Evolutionary conservation across 1,140 invertebrate species (phyloP), one percentile per base, ranked within the genome.

Genomic region (Drosophila nigromelanica): DNA sequence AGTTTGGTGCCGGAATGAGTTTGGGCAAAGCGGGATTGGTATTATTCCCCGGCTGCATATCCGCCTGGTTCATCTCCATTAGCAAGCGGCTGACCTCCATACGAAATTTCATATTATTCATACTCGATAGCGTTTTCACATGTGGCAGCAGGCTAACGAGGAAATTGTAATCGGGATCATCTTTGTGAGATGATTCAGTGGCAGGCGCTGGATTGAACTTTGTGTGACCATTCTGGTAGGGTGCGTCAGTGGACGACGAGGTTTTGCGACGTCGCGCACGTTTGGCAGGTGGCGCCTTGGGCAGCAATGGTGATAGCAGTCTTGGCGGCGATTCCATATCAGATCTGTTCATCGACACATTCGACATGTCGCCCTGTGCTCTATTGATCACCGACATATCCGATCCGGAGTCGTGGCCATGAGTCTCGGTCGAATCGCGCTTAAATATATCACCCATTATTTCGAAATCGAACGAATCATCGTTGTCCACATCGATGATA

Each of bases 391-490:
- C n/a, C 2, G 77, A 64, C 6, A 64, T 40, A 12, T 89, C 69
- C 4, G 79, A 81, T 0, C 66, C 59, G 6, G 81, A 78, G 11
- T 86, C 79, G n/a, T 64, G 52, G 0, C 30, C 47, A n/a, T 64
- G 33, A 0, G 63, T 11, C 14, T 69, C 67, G 5, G 14, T n/a
- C 4, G 76, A 15, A 3, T 77, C 69, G 0, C 76, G 76, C 24
- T 89, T 80, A 14, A 89, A 89, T 33, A 89, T 89, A 21, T 89
- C 83, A 0, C 62, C 85, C 47, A 89, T 83, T 6, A 89, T 71
- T 8, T 89, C 83, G 48, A 89, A 89, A n/a, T 82, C 83, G 54
- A 80, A 73, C 0, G 85, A 89, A 50, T 89, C 80, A 35, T 89
- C 83, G 37, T 82, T 74, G 15, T 89, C 85, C 11, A 87, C 47